A percentile compares a stretch with the other conserved stretches of the same genome.
Conservation (phyloP, 37 sponge, comb jelly and placozoan genomes). For the Hormiphora californensis region DNA sequence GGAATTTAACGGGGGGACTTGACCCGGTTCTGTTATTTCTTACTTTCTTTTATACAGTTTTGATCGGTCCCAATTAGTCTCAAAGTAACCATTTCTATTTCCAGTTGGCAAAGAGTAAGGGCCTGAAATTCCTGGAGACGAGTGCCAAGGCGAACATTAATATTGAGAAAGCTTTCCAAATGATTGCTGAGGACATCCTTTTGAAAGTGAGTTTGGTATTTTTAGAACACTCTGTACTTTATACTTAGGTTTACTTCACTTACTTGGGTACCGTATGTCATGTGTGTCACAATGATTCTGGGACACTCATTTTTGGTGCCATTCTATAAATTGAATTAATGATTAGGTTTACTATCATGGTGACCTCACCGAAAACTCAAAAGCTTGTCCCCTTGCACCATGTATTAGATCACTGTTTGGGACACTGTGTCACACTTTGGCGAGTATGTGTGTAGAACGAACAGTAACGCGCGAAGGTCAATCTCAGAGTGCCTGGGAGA, state of each 20-base stretch:
- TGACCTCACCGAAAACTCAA: no score
- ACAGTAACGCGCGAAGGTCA: no score
- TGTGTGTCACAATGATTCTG: no score
- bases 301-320: neutral
- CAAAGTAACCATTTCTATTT: neutral
- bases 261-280: no score
- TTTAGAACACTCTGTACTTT: neutral
- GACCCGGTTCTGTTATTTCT: neutral
- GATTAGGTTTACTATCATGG: no score
- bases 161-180: conserved; percentile 64
- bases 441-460: no score
- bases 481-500: no score
- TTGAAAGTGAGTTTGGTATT: neutral
- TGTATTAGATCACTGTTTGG: no score
- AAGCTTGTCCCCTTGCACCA: no score
- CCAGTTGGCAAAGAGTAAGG: conserved; percentile 64
- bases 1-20: no score
- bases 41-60: neutral
- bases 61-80: neutral
- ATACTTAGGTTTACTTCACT: neutral
- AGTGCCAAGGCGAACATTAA: conserved; percentile 80
- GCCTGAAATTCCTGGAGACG: conserved; percentile 76
- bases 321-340: neutral
- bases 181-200: conserved; percentile 29
- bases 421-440: no score